phyloP scores from a whole-genome alignment of 2,888 invertebrate genomes.

The Lasioglossum figueresi region DNA sequence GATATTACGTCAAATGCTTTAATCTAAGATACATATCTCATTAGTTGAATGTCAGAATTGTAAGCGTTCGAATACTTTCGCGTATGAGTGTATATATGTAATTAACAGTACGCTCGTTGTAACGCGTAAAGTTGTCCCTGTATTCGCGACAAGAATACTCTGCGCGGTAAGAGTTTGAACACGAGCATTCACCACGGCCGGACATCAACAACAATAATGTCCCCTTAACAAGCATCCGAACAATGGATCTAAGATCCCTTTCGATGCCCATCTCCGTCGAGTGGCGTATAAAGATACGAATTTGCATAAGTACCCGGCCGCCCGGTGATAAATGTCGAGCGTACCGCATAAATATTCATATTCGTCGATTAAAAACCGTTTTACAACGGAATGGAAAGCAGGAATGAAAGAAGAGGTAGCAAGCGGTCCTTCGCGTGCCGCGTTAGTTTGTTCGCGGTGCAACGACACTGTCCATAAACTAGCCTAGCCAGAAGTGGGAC shows the following conservation, averaged over 20 bases:
- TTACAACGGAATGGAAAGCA: neutral
- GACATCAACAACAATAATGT: neutral
- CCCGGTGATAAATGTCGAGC: neutral
- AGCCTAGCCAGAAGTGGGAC: constrained; percentile 21
- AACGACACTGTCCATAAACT: constrained; percentile 32
- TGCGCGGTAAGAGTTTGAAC: neutral
- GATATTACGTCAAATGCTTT: too few species aligned
- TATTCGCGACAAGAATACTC: neutral
- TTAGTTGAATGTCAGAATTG: too few species aligned
- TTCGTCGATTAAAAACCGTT: constrained; percentile 6
- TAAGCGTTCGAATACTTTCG: too few species aligned
- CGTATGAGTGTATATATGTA: too few species aligned
- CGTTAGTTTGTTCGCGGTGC: constrained; percentile 16
- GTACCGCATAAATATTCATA: neutral
- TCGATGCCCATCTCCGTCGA: neutral
- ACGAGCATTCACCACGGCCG: neutral
- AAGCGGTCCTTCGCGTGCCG: neutral
- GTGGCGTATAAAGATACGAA: neutral
- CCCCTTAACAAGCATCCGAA: neutral
- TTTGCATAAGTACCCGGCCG: neutral
- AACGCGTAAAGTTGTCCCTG: neutral
- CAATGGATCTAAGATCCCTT: neutral
- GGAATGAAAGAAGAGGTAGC: neutral
- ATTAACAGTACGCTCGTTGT: neutral
- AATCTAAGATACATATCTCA: too few species aligned